Conservation (phyloP, 2,797 vertebrate genomes). For the Sylvilagus floridanus region DNA sequence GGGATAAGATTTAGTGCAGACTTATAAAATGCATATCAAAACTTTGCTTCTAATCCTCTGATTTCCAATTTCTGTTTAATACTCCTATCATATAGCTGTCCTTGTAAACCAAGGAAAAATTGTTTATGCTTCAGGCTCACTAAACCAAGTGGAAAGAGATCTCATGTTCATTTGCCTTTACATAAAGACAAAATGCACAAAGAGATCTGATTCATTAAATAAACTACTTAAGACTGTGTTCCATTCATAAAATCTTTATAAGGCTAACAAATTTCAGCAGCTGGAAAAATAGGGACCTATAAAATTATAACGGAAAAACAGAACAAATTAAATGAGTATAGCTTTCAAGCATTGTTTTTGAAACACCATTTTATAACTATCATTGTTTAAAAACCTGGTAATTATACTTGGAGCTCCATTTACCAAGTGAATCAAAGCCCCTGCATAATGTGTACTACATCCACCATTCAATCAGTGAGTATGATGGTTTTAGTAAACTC, state of each 20-base stretch:
- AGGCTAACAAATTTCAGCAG: conserved; percentile 51
- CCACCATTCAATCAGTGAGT: not conserved
- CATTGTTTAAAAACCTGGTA: conserved; percentile 57
- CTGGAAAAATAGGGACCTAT: conserved; percentile 50
- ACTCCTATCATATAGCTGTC: conserved; percentile 31
- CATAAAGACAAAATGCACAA: conserved; percentile 52
- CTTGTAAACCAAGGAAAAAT: conserved; percentile 32
- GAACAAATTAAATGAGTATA: conserved; percentile 46
- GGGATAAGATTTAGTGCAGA: conserved; percentile 13
- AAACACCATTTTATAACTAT: conserved; percentile 21
- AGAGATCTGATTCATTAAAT: conserved; percentile 62
- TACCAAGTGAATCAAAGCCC: conserved; percentile 22
- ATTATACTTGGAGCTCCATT: conserved; percentile 37
- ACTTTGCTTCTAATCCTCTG: conserved; percentile 36
- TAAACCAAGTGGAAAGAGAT: conserved; percentile 4
- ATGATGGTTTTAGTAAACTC: not conserved
- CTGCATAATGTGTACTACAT: not conserved
- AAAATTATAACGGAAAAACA: conserved; percentile 57
- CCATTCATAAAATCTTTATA: conserved; percentile 65
- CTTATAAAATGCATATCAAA: conserved; percentile 13
- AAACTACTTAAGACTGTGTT: conserved; percentile 59
- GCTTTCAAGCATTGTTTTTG: conserved; percentile 42
- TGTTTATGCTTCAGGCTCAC: conserved; percentile 42
- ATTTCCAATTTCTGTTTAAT: conserved; percentile 37
- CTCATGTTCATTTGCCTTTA: conserved; percentile 31